Evolutionary conservation across 2,888 invertebrate genomes (phyloP), one percentile per base, ranked within the genome.

Genomic region (Syrphus vitripennis): DNA sequence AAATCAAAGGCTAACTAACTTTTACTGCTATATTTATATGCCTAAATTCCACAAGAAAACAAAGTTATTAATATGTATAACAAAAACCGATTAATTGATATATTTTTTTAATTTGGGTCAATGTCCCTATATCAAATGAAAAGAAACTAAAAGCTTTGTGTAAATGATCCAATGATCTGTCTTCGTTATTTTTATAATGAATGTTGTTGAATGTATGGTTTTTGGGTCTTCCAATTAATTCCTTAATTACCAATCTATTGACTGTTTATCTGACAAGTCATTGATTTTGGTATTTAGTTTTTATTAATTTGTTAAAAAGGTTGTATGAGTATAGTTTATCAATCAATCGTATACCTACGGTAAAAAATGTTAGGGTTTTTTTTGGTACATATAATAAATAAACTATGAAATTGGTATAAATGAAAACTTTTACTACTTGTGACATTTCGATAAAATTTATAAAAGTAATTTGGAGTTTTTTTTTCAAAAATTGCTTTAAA

Each of bases 41-140:
- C 14, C 4, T 42, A 26, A 50, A 50, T 50, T 5, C 12, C 6
- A 34, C 1, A 9, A 6, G 6, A 24, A n/a, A 50, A 24, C 9
- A 24, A 31, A 34, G n/a, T 14, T 14, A 21, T 12, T 45, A 29
- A 24, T 21, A n/a, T 24, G 7, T 34, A 19, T 37, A 45, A 19
- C 19, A 50, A 19, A 31, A 31, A 29, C 10, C 9, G 34, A 34
- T 50, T 34, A 5, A 50, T 50, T 34, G 34, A 67, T 50, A 48
- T 16, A n/a, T 19, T 10, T 24, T n/a, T 67, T 67, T 50, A 24
- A 67, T 67, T 50, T 67, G 34, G 48, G 67, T 67, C 67, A 67
- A 67, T 67, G 67, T 34, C 67, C 67, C 48, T 34, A 24, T 65
- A 12, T 48, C 3, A 12, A 21, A 21, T 21, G 9, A 50, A 50